These are phyloP conservation scores for Digitonthophagus gazella DNA, from an alignment of 2,888 invertebrate species.

Conservation along the genomic window DNA sequence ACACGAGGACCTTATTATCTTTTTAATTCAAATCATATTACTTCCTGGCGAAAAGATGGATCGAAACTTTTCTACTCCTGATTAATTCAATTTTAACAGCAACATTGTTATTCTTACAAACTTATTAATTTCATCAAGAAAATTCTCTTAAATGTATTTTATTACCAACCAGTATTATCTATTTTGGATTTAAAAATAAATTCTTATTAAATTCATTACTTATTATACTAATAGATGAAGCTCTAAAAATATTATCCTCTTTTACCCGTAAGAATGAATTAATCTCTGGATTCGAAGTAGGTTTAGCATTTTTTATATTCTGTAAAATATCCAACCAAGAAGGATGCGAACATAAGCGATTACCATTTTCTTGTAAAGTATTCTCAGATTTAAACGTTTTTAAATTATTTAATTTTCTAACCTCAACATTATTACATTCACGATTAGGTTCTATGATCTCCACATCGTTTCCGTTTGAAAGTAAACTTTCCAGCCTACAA, in stretches of 20 bases:
- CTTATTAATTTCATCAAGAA: too few relatives aligned
- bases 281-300: slow-evolving; percentile 30
- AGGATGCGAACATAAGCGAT: slow-evolving; percentile 1
- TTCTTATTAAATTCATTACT: slow-evolving; percentile 16
- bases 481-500: slow-evolving; percentile 67
- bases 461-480: slow-evolving; percentile 44
- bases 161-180: too few relatives aligned
- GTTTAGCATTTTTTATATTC: slow-evolving; percentile 20
- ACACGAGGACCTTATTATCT: too few relatives aligned
- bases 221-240: slow-evolving; percentile 24
- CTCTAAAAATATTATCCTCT: slow-evolving; percentile 18
- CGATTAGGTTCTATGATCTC: slow-evolving; percentile 7
- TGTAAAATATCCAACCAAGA: slow-evolving; percentile 5
- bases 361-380: not conserved
- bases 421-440: not conserved
- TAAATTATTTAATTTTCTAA: not conserved
- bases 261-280: slow-evolving; percentile 5
- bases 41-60: too few relatives aligned
- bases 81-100: too few relatives aligned
- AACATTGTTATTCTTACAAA: too few relatives aligned
- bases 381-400: slow-evolving; percentile 8
- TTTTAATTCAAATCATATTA: too few relatives aligned
- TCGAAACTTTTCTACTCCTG: too few relatives aligned
- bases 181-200: not conserved
- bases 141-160: too few relatives aligned